These are phyloP conservation scores for Calidris pugnax DNA, from an alignment of 2,113 vertebrate genomes.

Conservation along the genomic window DNA sequence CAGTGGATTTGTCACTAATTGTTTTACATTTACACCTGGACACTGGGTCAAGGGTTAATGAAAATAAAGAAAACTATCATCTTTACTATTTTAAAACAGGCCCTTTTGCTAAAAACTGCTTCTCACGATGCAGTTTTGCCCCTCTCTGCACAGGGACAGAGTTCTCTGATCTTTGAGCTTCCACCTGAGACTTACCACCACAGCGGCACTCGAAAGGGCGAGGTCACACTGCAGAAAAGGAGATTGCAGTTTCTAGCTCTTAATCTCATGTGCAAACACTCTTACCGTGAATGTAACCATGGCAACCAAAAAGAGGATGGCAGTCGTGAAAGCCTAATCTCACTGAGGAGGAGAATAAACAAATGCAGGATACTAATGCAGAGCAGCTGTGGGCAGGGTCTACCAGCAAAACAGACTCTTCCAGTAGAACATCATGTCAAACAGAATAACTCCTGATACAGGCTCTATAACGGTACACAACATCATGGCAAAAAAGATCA, in stretches of 20 bases:
- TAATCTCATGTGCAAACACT: conserved; percentile 50
- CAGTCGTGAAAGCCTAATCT: neutral
- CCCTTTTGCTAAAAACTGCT: neutral
- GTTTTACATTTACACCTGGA: neutral
- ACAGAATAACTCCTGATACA: neutral
- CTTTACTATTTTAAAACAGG: neutral
- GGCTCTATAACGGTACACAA: neutral
- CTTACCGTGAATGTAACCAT: conserved; percentile 56
- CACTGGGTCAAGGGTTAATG: neutral
- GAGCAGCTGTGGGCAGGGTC: neutral
- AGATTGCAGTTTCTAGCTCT: conserved; percentile 9
- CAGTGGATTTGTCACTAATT: neutral
- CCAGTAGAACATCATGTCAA: neutral
- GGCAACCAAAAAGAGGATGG: conserved; percentile 45
- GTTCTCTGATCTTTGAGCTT: neutral
- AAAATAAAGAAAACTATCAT: neutral
- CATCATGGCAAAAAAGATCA: neutral
- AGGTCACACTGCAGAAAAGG: neutral
- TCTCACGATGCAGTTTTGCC: neutral
- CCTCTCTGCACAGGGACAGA: neutral
- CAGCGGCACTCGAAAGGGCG: neutral
- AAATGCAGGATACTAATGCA: neutral
- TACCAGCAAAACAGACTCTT: neutral
- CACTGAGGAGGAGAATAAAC: neutral
- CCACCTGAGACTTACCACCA: neutral